Conservation (phyloP, 1,140 invertebrate genomes). For the Mamestra configurata region DNA sequence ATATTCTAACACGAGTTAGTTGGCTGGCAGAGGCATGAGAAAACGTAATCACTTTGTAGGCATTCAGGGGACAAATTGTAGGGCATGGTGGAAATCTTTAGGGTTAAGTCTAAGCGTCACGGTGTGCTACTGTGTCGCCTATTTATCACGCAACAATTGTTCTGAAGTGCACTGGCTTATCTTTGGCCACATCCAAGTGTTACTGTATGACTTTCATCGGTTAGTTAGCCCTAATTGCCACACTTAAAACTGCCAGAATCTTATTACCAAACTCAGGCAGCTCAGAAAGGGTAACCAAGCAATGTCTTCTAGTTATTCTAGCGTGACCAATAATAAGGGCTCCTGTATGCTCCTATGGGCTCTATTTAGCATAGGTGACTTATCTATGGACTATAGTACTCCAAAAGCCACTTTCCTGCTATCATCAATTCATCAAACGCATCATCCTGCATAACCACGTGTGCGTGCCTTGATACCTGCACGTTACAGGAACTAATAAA, state of each 20-base stretch:
- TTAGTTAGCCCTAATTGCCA: background rate
- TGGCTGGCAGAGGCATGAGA: constrained; percentile 55
- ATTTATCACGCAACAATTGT: background rate
- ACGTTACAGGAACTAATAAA: too few relatives aligned
- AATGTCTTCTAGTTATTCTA: background rate
- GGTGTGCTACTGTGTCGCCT: background rate
- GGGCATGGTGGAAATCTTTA: background rate
- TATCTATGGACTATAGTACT: too few relatives aligned
- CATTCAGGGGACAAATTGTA: background rate
- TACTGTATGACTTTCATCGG: background rate
- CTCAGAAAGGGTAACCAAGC: background rate
- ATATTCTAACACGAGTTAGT: constrained; percentile 61
- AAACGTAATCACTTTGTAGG: background rate
- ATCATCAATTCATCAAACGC: too few relatives aligned
- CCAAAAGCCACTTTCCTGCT: too few relatives aligned
- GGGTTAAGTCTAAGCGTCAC: background rate
- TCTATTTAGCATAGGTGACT: too few relatives aligned
- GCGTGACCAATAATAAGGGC: background rate
- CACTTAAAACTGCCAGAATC: background rate
- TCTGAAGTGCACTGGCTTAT: background rate
- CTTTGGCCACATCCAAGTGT: background rate
- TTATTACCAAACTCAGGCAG: background rate
- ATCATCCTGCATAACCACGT: too few relatives aligned
- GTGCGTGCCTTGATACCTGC: too few relatives aligned
- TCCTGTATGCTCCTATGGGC: too few relatives aligned